Base-by-base conservation (phyloP, 2,113 vertebrate species). In the Carlito syrichta region DNA sequence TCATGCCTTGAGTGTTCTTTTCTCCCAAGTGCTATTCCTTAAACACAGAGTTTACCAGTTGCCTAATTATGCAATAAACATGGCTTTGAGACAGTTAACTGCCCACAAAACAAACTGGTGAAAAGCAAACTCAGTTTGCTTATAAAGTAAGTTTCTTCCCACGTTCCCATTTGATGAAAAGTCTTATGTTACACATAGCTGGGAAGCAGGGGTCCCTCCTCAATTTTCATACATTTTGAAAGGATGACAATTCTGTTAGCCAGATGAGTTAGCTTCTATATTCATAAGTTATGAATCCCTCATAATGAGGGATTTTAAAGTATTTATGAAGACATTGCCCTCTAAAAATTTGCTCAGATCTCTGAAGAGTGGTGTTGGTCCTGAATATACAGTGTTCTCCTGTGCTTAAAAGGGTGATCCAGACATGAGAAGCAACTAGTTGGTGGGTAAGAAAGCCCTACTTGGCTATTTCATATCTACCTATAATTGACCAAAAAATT, bases 21-120 rank as follows among this genome's bases (percentile, higher is more conserved):
- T 98, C 97, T 98, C 98, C 95, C 98, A 98, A 98, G 98, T 98
- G 98, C 98, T 98, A 96, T 97, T 98, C 97, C 87, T 78, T 96
- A 97, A 89, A 93, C 63, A 83, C 52, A 96, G 87, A 95, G 97
- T 97, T 96, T 98, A 97, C 96, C 40, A 22, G 81, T 84, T 91
- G 96, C 73, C 69, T 88, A 71, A 92, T 96, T 74, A 97, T 98
- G 98, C 90, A 87, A 74, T 96, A 96, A 96, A 95, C 96, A 95
- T 93, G 95, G 91, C 94, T 97, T 25, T 58, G 79, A 88, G 87
- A 94, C 94, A 85, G 90, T 95, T 82, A 85, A 96, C 95, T 97
- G 78, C 87, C 94, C 97, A 90, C 73, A 89, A 58, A 95, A 95
- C 76, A 93, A 86, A 94, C 88, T 90, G 71, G 73, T 93, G 86